Evolutionary conservation across 2,888 invertebrate species (phyloP).

Genomic region (Caenorhabditis sp.): DNA sequence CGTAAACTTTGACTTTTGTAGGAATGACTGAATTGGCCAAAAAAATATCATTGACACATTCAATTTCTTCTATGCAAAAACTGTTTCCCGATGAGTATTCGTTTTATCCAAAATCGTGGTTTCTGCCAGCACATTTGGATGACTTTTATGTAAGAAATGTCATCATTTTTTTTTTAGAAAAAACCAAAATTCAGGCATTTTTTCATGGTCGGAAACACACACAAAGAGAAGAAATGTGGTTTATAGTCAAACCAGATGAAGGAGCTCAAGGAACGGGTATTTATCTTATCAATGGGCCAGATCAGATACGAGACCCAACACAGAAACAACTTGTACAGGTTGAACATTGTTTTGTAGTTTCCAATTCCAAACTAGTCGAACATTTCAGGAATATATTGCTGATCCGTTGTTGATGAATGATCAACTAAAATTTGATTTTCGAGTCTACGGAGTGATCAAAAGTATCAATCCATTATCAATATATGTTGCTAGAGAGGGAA

Average conservation of each 20-base stretch:
- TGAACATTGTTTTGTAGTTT: neutral
- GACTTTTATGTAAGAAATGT: conserved; percentile 49
- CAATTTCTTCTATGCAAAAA: conserved; percentile 72
- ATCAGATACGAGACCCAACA: conserved; percentile 70
- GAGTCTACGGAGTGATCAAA: conserved; percentile 73
- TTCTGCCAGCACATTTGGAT: conserved; percentile 72
- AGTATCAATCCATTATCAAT: conserved; percentile 73
- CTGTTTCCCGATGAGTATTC: conserved; percentile 73
- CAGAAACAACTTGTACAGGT: conserved; percentile 66
- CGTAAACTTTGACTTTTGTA: conserved; percentile 38
- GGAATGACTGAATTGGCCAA: conserved; percentile 73
- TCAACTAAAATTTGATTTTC: conserved; percentile 73
- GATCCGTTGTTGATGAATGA: conserved; percentile 72
- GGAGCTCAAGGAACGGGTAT: conserved; percentile 74
- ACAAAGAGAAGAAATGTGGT: conserved; percentile 64
- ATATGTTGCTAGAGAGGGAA: conserved; percentile 71
- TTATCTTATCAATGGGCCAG: conserved; percentile 72
- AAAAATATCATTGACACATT: conserved; percentile 73
- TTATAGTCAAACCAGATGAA: conserved; percentile 74
- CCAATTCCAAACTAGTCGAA: no score
- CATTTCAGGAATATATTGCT: conserved; percentile 72
- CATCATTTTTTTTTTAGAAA: neutral
- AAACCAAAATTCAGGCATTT: neutral
- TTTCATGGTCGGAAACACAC: neutral
- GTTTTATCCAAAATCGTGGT: conserved; percentile 74